Base-by-base conservation (phyloP, 2,113 vertebrate species). In the Triplophysa rosa region DNA sequence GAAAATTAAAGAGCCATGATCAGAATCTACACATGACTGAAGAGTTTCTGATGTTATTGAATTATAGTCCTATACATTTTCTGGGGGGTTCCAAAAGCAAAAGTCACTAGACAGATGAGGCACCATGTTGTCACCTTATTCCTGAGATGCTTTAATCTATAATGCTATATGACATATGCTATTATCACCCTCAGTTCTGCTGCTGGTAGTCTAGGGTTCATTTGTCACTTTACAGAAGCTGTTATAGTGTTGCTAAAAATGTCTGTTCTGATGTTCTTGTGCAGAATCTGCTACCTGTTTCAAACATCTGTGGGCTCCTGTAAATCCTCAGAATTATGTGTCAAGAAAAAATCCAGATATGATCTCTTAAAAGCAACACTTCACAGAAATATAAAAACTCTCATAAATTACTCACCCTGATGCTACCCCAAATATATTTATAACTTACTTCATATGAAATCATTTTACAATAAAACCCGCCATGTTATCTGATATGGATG, bases 131-230 rank as follows among this genome's bases (percentile, higher is more conserved):
- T 33, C 37, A 61, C 45, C 59, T 58, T 5, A 42, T 56, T 19
- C 65, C 56, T 69, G 45, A 42, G 77, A 64, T 58, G 42, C 17
- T 64, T 71, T 80, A 40, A 67, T 80, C 2, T 65, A 69, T 75
- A 74, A 65, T 11, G 24, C 29, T 29, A 13, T 56, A 49, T 45
- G 67, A 59, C 64, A 66, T 17, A 70, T 17, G 56, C 29, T 61
- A 52, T 1, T 29, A 8, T 42, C 29, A 7, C 24, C 58, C 65
- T 63, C 33, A 69, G 65, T 81, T 81, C 33, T 47, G 23, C 24
- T 67, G 63, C 56, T 26, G 63, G 54, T 21, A 26, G 4, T 37
- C 64, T 12, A 24, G 3, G 21, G 9, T 61, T 79, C 58, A 79
- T 69, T 68, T 74, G 70, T 54, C 40, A 67, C 65, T 74, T 26